Base-by-base conservation (phyloP, 2,888 invertebrate species). In the Celastrina argiolus region DNA sequence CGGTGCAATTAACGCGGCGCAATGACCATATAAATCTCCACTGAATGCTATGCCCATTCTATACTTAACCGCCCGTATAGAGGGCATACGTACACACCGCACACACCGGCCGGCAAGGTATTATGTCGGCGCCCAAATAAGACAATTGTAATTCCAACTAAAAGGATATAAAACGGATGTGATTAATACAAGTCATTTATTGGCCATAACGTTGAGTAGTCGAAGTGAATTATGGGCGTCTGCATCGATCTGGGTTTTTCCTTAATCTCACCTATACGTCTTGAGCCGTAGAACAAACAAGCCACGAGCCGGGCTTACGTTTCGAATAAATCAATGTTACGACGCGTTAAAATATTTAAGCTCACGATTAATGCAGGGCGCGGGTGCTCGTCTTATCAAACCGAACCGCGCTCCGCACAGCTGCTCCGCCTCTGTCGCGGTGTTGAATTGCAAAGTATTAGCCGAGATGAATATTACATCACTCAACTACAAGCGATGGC, bases 301-400 rank as follows among this genome's bases (percentile, higher is more conserved):
- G 84, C 88, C 87, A 81, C 85, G 84, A 83, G 85, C 82, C 80
- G 81, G 87, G 90, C 90, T 90, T 90, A 89, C 83, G 83, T 81
- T 82, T 74, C 78, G 85, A 87, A 91, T 90, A 91, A 91, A 91
- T 91, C 90, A 90, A 89, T 90, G 89, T 88, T 89, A 86, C 88
- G 85, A 87, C 87, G 89, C 87, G 89, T 90, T 90, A 88, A 89
- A 91, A 90, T 89, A 88, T 91, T 89, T 88, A 90, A 90, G 87
- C 87, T 84, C 81, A 84, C 88, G 89, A 88, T 89, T 89, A 90
- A 89, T 89, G 88, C 82, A 76, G 79, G 80, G 78, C 76, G 82
- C 78, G 81, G 80, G 81, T 81, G 78, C 78, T 78, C 79, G 80
- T 80, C 82, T 86, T 85, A 84, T 83, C 83, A 82, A 79, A 78